A percentile compares a stretch with the other conserved stretches of the same genome.
phyloP scores from a whole-genome alignment of 2,113 vertebrate species.

The Mandrillus leucophaeus region DNA sequence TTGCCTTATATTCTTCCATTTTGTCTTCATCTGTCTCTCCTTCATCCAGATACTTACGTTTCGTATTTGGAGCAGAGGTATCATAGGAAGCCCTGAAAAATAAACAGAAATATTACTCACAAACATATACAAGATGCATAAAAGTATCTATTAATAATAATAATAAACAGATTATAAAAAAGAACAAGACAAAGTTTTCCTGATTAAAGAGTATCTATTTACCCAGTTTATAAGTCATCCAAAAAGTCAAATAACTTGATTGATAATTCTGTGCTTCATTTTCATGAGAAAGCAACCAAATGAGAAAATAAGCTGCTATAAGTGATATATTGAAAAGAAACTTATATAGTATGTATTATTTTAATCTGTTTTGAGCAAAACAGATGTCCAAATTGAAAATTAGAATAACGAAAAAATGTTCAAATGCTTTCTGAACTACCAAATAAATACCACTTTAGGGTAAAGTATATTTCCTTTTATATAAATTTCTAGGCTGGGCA shows the following conservation, averaged over 20 bases:
- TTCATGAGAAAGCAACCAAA: conserved; percentile 2
- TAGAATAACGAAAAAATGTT: conserved; percentile 3
- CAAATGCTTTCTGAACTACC: conserved; percentile 30
- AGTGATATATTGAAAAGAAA: neutral
- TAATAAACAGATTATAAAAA: neutral
- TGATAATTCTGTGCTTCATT: neutral
- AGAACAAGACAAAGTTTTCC: neutral
- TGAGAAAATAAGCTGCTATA: neutral
- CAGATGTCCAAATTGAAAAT: neutral
- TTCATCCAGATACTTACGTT: conserved; percentile 91
- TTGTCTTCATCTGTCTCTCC: conserved; percentile 95
- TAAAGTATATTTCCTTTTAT: neutral
- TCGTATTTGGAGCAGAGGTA: conserved; percentile 87
- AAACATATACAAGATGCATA: neutral
- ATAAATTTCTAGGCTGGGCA: neutral
- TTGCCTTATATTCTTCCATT: conserved; percentile 94
- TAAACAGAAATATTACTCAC: neutral
- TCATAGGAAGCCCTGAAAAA: conserved; percentile 93
- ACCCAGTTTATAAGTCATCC: neutral
- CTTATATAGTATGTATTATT: neutral
- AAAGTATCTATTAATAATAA: neutral
- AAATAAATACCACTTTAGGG: neutral
- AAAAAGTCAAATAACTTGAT: neutral
- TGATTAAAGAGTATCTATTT: neutral
- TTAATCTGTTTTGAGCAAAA: neutral